Percentiles rank a stretch among this genome's conserved stretches.
These are phyloP conservation scores for Diachasmimorpha longicaudata DNA, from an alignment of 1,140 invertebrate species.

Conservation along the genomic window DNA sequence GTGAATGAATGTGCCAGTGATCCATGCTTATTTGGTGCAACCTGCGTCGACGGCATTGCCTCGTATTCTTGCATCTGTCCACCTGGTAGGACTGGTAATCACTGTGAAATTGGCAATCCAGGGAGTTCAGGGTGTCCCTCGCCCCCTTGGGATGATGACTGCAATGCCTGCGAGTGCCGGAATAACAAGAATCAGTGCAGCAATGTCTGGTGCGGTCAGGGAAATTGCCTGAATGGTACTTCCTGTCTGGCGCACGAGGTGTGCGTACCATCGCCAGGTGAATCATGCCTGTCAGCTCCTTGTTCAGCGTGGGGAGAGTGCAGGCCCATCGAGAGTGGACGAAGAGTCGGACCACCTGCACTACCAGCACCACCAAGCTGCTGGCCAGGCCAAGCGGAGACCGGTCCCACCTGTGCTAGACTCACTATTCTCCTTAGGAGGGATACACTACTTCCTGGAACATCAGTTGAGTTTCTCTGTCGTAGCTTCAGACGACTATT, in stretches of 20 bases:
- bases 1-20: conserved; percentile 79
- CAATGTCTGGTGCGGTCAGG: conserved; percentile 82
- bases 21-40: conserved; percentile 85
- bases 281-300: conserved; percentile 77
- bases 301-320: conserved; percentile 85
- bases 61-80: conserved; percentile 84
- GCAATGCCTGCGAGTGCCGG: conserved; percentile 82
- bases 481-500: conserved; percentile 71
- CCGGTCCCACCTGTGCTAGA: conserved; percentile 71
- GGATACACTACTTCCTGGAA: conserved; percentile 70
- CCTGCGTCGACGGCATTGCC: conserved; percentile 79
- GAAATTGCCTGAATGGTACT: conserved; percentile 74
- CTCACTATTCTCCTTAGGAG: conserved; percentile 75
- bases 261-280: conserved; percentile 76
- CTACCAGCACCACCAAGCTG: conserved; percentile 77
- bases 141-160: conserved; percentile 70
- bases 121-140: conserved; percentile 48
- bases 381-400: conserved; percentile 75
- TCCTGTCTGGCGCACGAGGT: conserved; percentile 66
- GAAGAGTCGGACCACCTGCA: conserved; percentile 76
- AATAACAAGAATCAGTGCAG: conserved; percentile 80
- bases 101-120: conserved; percentile 68
- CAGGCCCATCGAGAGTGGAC: conserved; percentile 73
- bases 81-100: conserved; percentile 73
- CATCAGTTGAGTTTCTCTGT: conserved; percentile 76